Percentiles rank a stretch among this genome's conserved stretches.
phyloP scores from a whole-genome alignment of 30 jellyfish, hydroid and myxozoan species.

The Aurelia coerulea region DNA sequence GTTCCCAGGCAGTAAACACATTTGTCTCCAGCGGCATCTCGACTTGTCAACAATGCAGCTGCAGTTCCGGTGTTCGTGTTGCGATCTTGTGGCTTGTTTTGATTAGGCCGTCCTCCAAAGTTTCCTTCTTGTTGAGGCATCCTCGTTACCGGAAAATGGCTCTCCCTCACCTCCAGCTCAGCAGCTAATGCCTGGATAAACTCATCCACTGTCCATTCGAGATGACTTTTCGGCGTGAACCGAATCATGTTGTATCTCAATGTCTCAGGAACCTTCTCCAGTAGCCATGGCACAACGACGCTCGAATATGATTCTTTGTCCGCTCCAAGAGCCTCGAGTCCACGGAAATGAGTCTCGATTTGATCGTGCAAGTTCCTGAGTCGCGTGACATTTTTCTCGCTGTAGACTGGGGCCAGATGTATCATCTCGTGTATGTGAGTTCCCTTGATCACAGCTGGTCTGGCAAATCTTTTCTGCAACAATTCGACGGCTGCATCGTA shows the following conservation, averaged over 20 bases:
- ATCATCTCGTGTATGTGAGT: no score
- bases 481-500: no score
- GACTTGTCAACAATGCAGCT: constrained; percentile 5
- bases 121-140: no score
- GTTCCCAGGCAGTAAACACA: constrained; percentile 24
- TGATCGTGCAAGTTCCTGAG: no score
- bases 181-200: constrained; percentile 31
- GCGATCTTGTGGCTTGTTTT: no score
- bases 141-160: neutral
- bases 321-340: constrained; percentile 19
- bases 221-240: constrained; percentile 11
- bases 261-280: constrained; percentile 39
- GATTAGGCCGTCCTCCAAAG: no score
- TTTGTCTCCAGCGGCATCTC: neutral
- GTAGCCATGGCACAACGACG: constrained; percentile 26
- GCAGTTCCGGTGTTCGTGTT: neutral
- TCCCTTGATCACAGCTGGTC: no score
- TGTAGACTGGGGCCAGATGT: no score
- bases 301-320: constrained; percentile 36
- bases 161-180: constrained; percentile 25
- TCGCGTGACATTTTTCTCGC: no score
- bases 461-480: no score
- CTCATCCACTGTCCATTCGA: constrained; percentile 69
- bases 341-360: no score
- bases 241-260: constrained; percentile 38